These are phyloP conservation scores for Spodoptera exigua DNA, from an alignment of 2,888 invertebrate genomes.

Conservation along the genomic window DNA sequence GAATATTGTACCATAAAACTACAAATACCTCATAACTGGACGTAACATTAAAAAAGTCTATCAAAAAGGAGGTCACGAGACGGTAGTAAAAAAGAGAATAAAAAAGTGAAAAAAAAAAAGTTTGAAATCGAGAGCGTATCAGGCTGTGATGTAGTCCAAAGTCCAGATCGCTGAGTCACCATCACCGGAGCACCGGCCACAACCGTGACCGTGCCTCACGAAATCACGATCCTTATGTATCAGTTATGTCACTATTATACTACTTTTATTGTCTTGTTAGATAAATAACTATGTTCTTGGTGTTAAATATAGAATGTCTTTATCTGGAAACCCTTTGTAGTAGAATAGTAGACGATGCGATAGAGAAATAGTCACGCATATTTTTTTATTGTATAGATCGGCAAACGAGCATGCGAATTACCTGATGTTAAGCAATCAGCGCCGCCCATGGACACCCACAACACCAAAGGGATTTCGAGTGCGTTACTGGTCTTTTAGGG, in stretches of 20 bases:
- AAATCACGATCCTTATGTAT: constrained; percentile 55
- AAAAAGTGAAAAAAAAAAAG: constrained; percentile 46
- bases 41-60: constrained; percentile 36
- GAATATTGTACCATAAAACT: constrained; percentile 41
- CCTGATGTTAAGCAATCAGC: too few relatives aligned
- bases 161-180: constrained; percentile 59
- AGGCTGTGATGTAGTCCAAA: constrained; percentile 50
- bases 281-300: neutral
- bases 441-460: too few relatives aligned
- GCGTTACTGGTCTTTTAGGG: too few relatives aligned
- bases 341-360: too few relatives aligned
- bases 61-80: constrained; percentile 59
- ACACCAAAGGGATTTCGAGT: too few relatives aligned
- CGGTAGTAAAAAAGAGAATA: constrained; percentile 44
- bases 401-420: too few relatives aligned
- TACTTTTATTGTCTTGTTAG: constrained; percentile 34
- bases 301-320: too few relatives aligned
- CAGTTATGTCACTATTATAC: constrained; percentile 53
- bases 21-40: constrained; percentile 27
- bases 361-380: too few relatives aligned
- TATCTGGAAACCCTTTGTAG: too few relatives aligned
- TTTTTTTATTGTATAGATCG: too few relatives aligned
- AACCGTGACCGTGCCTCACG: constrained; percentile 62
- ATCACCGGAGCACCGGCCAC: constrained; percentile 25
- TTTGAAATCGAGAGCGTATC: constrained; percentile 62